Base-by-base conservation (phyloP, 1,140 invertebrate genomes). In the Halictus rubicundus region DNA sequence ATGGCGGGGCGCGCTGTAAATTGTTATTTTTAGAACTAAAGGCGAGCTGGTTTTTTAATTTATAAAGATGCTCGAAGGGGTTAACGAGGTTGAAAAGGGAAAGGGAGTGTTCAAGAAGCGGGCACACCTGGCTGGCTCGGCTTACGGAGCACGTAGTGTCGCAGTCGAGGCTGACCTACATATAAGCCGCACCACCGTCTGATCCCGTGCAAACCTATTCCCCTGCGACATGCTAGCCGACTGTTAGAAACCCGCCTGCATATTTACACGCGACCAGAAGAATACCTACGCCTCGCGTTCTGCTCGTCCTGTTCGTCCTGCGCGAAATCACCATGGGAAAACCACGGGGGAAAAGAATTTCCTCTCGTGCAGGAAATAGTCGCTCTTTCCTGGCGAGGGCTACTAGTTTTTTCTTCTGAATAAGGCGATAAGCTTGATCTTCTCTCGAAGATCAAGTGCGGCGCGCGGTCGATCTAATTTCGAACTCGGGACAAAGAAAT, bases 121-220 rank as follows among this genome's bases (percentile, higher is more conserved):
- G 7, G 74, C 64, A 78, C 70, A 59, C 75, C 71, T 78, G 54
- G 75, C 78, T 81, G 87, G 78, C 85, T 86, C 84, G 59, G 64
- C 72, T 87, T 83, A 78, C 86, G 71, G 74, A 84, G 87, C 89
- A 91, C 89, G 89, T 91, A 89, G 75, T 90, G 89, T 90, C 89
- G 90, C 89, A 90, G 87, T 90, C 87, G 70, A 80, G 88, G 78
- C 81, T 90, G 89, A 89, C 89, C 90, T 90, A 91, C 80, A 91
- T 91, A 83, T 87, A 73, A 80, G 80, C 74, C 83, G 85, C 83
- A 86, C 87, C 82, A 87, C 88, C 84, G 78, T 84, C 88, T 80
- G 84, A 87, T 88, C 68, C 59, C 65, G 42, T 65, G 82, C 57
- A 81, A 64, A 81, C 25, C 68, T 54, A 27, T 60, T 78, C 82